Base-by-base conservation (phyloP, 1,140 invertebrate genomes). In the Holotrichia oblita region DNA sequence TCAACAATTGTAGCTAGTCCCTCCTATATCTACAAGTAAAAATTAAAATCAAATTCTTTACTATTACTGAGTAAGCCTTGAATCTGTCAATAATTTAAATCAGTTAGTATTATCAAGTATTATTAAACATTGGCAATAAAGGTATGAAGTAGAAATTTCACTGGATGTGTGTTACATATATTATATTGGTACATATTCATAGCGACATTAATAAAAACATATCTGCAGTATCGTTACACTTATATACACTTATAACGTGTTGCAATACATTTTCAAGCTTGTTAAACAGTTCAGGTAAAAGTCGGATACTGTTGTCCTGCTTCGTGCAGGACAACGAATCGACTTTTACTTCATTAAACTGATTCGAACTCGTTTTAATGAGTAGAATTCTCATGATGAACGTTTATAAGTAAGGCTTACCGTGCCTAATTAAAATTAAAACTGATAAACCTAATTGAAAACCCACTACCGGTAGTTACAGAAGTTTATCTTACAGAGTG, bases 261-360 rank as follows among this genome's bases (percentile, higher is more conserved):
- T 14, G 42, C 42, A 44, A 44, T 44, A 44, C 42, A 44, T 44
- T 44, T 44, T 44, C 42, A 7, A 9, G 14, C 7, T 14, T 44
- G 14, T 14, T 44, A 8, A 61, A 61, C 44, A 14, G 2, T 17
- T 48, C n/a, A 48, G 44, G 44, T 48, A 48, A 48, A 48, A 34
- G 27, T 34, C 42, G 42, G 0, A 0, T 44, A 10, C 42, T 41
- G 14, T 44, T 10, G 8, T 9, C 42, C 8, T 10, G 42, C 2
- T 14, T 44, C 48, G 12, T 14, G 14, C 48, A 55, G 17, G 48
- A 14, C 48, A 14, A 69, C 17, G 61, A 69, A 69, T 69, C 27
- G 61, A 69, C 61, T 69, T 69, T 69, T 69, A 69, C 61, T 69
- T 69, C 61, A 34, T 69, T 69, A 69, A 34, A 69, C 27, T 69